Evolutionary conservation across 2,797 vertebrate species (phyloP), one percentile per base, ranked within the genome.

Genomic region (Brotogeris chrysoptera): DNA sequence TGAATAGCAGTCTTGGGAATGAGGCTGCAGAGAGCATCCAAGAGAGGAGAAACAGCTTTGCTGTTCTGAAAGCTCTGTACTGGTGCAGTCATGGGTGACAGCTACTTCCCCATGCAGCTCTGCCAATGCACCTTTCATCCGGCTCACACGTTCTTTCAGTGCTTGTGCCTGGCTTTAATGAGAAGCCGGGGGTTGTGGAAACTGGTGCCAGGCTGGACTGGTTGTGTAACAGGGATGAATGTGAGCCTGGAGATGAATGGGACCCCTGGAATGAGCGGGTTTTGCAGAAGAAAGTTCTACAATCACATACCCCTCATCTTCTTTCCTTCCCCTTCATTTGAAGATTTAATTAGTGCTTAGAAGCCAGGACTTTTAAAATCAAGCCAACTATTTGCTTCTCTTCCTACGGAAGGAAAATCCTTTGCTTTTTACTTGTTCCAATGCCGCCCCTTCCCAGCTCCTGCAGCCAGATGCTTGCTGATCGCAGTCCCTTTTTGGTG

Each of bases 341-440:
- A 79, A 95, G 89, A 79, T 85, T 94, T 95, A 97, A 97, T 97
- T 96, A 96, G 77, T 76, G 84, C 80, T 93, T 89, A 81, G 93
- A 87, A 87, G 52, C 86, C 27, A 17, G 49, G 20, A 43, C 69
- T 88, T 95, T 96, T 96, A 49, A 86, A 90, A 97, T 71, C 68
- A 71, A 77, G 95, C 94, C 95, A 96, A 80, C 70, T 94, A 80
- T 85, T 95, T 10, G 5, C 32, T 90, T 94, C 78, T 41, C 71
- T 95, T 95, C 94, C 90, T 66, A 86, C 89, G 95, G 90, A 95
- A 97, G 93, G 82, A 95, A 93, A 90, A 43, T 63, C 61, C 68
- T 95, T 93, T 80, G 61, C 95, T 96, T 97, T 97, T 64, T 63
- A 92, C 50, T 94, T 24, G 66, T 94, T 92, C 94, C 94, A 96